Evolutionary conservation across 2,113 vertebrate genomes (phyloP).

Genomic region (Madoqua kirkii): DNA sequence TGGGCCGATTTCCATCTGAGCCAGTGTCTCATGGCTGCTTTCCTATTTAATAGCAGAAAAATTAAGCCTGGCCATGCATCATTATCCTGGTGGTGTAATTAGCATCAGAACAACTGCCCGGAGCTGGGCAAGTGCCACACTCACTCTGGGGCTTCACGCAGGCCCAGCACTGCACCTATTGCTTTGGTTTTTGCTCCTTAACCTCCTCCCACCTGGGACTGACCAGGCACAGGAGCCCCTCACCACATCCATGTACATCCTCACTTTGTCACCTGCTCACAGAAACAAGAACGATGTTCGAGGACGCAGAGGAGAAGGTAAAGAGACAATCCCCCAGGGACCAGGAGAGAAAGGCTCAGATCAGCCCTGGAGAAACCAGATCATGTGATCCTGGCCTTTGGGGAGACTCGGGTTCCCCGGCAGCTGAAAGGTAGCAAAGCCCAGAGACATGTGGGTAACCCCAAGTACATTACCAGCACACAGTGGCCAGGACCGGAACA

Average conservation of each 20-base stretch:
- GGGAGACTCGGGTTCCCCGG: not conserved
- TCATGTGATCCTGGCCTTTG: not conserved
- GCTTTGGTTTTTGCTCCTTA: not conserved
- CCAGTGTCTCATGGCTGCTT: not conserved
- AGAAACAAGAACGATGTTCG: not conserved
- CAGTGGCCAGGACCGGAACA: not conserved
- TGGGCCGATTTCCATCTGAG: not conserved
- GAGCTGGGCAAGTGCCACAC: not conserved
- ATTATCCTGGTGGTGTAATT: not conserved
- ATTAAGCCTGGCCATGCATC: not conserved
- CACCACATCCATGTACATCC: not conserved
- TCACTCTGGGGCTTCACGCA: fast-evolving
- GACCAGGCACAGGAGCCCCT: not conserved
- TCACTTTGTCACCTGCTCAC: not conserved
- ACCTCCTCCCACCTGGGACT: fast-evolving
- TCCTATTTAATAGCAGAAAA: not conserved
- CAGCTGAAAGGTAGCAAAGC: not conserved
- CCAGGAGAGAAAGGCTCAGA: not conserved
- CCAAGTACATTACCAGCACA: not conserved
- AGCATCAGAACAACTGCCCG: not conserved
- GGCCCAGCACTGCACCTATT: fast-evolving
- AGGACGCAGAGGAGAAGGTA: not conserved
- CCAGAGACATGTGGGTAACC: not conserved
- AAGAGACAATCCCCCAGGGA: not conserved
- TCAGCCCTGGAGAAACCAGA: not conserved